Evolutionary conservation across 2,888 invertebrate species (phyloP), one percentile per base, ranked within the genome.

Genomic region (Aleiodes testaceus): DNA sequence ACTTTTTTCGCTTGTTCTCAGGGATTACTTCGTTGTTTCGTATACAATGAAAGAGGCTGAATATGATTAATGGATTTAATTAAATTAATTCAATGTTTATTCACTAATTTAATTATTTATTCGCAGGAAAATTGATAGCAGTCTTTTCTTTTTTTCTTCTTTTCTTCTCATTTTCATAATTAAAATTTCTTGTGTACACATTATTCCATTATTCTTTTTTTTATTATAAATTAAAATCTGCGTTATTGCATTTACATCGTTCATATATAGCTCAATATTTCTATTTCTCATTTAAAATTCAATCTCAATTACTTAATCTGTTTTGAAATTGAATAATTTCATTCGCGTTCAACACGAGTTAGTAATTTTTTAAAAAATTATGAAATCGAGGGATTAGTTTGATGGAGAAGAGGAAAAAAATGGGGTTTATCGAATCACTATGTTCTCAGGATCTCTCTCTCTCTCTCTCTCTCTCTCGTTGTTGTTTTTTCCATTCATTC

Each of bases 81-180:
- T 2, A 49, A 49, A 49, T 16, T 49, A 49, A 14, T 49, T 49
- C 49, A 49, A 36, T 36, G 9, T 65, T 59, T 67, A 52, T 47
- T 61, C 70, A 68, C 47, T 66, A 68, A 44, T 44, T 52, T 26
- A 69, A 69, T 61, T 70, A 67, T 71, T 50, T 66, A 52, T 53
- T 44, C 18, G 42, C 7, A 67, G 20, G 22, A 50, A 36, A 55
- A 55, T 55, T 55, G 44, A 44, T 9, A 55, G 30, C 18, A 44
- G 16, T 61, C 44, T 61, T 12, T 44, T 61, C 18, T 12, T 7
- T 30, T 55, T 30, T 55, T 30, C 36, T 47, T n/a, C n/a, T n/a
- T n/a, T 47, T 47, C 22, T 26, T 47, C 16, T 47, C n/a, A 47
- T 22, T 55, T 22, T 63, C 0, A 63, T 22, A 63, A 22, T 44